These are phyloP conservation scores for Anomalospiza imberbis DNA, from an alignment of 2,797 vertebrate genomes.

Conservation along the genomic window DNA sequence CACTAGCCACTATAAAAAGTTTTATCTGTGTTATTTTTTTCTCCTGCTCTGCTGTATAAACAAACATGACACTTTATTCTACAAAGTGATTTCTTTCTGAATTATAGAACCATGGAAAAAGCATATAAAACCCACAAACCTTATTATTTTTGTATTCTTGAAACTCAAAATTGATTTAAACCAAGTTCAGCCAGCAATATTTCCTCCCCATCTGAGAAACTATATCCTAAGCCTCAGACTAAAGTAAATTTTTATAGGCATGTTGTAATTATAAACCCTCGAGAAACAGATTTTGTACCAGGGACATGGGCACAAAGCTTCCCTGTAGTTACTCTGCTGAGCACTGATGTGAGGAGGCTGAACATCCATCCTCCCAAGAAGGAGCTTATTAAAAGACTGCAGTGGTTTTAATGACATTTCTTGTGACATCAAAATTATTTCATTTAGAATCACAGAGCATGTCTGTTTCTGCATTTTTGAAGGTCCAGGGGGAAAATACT, in stretches of 20 bases:
- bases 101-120: slow-evolving; percentile 43
- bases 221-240: slow-evolving; percentile 29
- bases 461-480: slow-evolving; percentile 6
- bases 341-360: neutral
- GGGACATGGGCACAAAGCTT: neutral
- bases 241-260: slow-evolving; percentile 54
- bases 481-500: neutral
- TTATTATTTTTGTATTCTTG: slow-evolving; percentile 59
- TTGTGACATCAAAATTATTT: slow-evolving; percentile 48
- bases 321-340: neutral
- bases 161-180: slow-evolving; percentile 61
- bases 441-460: neutral
- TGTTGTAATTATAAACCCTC: slow-evolving; percentile 55
- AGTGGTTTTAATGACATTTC: slow-evolving; percentile 53
- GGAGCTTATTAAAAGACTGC: slow-evolving; percentile 50
- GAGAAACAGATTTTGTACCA: neutral
- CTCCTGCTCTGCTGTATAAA: neutral
- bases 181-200: slow-evolving; percentile 44
- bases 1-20: slow-evolving; percentile 16
- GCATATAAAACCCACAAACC: slow-evolving; percentile 48
- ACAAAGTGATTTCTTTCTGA: slow-evolving; percentile 56
- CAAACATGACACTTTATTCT: slow-evolving; percentile 58
- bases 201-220: slow-evolving; percentile 20
- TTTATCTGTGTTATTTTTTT: slow-evolving; percentile 36
- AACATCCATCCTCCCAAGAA: slow-evolving; percentile 53